Conservation (phyloP, 2,113 vertebrate species). For the Choloepus hoffmanni region DNA sequence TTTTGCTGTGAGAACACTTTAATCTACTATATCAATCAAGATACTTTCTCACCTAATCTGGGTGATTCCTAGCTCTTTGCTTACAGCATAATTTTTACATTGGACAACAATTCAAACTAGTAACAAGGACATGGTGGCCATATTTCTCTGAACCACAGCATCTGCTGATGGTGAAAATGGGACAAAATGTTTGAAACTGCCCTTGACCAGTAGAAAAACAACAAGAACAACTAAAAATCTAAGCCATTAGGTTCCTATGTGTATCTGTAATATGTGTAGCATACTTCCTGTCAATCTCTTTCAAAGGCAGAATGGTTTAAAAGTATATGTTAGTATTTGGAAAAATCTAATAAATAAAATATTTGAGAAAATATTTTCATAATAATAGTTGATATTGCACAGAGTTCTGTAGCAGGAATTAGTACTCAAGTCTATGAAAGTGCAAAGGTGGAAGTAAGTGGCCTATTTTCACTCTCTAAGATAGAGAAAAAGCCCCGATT, state of each 20-base stretch:
- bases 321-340: slow-evolving; percentile 17
- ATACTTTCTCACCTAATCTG: background rate
- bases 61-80: background rate
- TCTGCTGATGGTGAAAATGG: background rate
- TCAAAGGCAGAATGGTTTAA: slow-evolving; percentile 1
- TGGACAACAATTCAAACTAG: background rate
- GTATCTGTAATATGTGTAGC: background rate
- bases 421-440: background rate
- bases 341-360: background rate
- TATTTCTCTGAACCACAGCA: background rate
- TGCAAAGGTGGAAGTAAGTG: background rate
- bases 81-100: slow-evolving; percentile 1
- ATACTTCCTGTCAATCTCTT: background rate
- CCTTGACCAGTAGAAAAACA: background rate
- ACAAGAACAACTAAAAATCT: background rate
- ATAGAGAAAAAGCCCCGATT: background rate
- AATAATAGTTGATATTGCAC: background rate
- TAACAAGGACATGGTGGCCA: background rate
- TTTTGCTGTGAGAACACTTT: background rate
- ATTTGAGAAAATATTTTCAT: background rate
- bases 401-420: slow-evolving; percentile 22
- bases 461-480: background rate
- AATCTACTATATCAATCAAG: background rate
- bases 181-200: slow-evolving; percentile 30
- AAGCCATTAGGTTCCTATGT: background rate